phyloP scores from a whole-genome alignment of 2,888 invertebrate genomes.

The Cryptus armator region DNA sequence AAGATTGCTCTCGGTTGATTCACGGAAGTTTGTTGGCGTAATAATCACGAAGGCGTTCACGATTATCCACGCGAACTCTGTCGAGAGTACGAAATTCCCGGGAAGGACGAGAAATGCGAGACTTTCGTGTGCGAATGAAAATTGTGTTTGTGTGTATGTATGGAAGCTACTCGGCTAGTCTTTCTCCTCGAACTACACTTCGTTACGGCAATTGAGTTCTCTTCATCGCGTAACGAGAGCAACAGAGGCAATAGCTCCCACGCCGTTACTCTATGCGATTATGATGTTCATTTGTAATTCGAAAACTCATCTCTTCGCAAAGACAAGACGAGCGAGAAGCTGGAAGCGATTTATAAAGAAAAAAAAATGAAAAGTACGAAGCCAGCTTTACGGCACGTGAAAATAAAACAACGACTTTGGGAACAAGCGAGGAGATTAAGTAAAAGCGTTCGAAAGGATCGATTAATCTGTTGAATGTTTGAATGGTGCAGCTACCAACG shows the following conservation, averaged over 20 bases:
- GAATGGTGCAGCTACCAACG: constrained; percentile 1
- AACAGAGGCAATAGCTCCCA: constrained; percentile 41
- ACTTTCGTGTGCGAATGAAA: constrained; percentile 6
- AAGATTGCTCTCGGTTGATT: constrained; percentile 47
- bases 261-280: constrained; percentile 30
- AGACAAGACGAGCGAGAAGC: constrained; percentile 7
- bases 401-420: no score
- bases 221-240: constrained; percentile 52
- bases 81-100: constrained; percentile 41
- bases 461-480: constrained; percentile 17
- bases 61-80: constrained; percentile 16
- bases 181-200: constrained; percentile 2
- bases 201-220: constrained; percentile 31
- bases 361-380: not conserved
- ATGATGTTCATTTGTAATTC: constrained; percentile 46
- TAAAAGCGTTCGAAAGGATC: constrained; percentile 5
- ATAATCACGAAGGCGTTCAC: constrained; percentile 35
- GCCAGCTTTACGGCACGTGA: no score
- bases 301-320: constrained; percentile 1
- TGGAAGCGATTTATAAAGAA: not conserved
- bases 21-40: constrained; percentile 49
- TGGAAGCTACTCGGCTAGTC: not conserved
- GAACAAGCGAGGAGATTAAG: not conserved
- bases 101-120: constrained; percentile 32
- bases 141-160: not conserved